Conservation (phyloP, 2,888 invertebrate species). For the Cephus spinipes region DNA sequence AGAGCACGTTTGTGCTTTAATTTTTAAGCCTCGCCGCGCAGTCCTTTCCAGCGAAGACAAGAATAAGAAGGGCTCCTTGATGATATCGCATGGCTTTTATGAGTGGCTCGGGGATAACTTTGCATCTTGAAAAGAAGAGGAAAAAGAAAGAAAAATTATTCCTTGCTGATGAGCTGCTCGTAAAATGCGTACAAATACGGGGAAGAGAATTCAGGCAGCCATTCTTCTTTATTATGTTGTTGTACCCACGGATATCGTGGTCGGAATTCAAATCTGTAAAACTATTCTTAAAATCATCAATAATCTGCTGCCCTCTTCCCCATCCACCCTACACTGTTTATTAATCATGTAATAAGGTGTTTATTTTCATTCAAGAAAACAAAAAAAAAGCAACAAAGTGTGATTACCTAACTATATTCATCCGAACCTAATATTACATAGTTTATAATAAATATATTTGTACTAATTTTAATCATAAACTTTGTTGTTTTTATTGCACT, state of each 20-base stretch:
- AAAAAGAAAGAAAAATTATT: constrained; percentile 23
- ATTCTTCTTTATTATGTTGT: not conserved
- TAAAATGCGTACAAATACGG: not conserved
- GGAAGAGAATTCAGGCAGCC: not conserved
- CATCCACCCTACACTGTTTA: constrained; percentile 26
- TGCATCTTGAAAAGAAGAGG: not conserved
- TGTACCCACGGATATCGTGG: not conserved
- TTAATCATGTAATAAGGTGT: constrained; percentile 45
- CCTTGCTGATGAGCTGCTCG: not conserved
- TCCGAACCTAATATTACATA: constrained; percentile 44
- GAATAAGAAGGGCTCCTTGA: not conserved
- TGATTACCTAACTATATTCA: constrained; percentile 48
- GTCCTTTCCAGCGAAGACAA: not conserved
- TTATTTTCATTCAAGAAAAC: constrained; percentile 36
- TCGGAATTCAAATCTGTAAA: not conserved
- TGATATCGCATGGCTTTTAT: constrained; percentile 11
- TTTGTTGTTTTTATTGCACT: constrained; percentile 53
- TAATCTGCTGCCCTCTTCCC: not conserved
- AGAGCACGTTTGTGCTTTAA: not conserved
- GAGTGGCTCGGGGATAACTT: constrained; percentile 7
- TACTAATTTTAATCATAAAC: constrained; percentile 55
- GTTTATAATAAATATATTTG: constrained; percentile 53
- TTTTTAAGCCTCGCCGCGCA: not conserved
- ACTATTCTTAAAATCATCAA: not conserved
- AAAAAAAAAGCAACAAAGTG: constrained; percentile 48